A percentile compares a stretch with the other conserved stretches of the same genome.
phyloP scores from a whole-genome alignment of 2,797 vertebrate species.

The Meriones psammophilus region DNA sequence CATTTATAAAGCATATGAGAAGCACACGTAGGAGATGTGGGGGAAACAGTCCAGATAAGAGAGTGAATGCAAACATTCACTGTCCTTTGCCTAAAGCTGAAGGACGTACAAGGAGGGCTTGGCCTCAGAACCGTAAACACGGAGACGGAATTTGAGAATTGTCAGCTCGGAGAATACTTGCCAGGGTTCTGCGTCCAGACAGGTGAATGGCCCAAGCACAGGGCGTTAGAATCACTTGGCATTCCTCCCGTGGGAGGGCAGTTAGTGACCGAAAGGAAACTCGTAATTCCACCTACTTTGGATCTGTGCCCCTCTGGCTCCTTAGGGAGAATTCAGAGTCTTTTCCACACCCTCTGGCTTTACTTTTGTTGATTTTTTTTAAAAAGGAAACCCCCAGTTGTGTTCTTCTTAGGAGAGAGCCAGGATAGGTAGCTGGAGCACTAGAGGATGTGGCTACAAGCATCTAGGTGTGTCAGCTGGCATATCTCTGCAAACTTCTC shows the following conservation, averaged over 20 bases:
- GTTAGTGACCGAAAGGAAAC: slow-evolving; percentile 40
- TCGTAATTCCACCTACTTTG: slow-evolving; percentile 47
- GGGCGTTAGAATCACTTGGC: not conserved
- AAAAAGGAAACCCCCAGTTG: not conserved
- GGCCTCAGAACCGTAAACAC: slow-evolving; percentile 62
- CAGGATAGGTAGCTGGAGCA: not conserved
- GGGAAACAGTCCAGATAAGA: slow-evolving; percentile 77
- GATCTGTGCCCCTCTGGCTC: not conserved
- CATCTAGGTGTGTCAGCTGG: not conserved
- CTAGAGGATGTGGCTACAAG: not conserved
- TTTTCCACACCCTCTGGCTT: slow-evolving; percentile 37
- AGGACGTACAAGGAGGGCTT: slow-evolving; percentile 34
- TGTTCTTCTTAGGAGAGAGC: slow-evolving; percentile 6
- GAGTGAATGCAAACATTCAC: slow-evolving; percentile 61
- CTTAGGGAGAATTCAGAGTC: slow-evolving; percentile 10
- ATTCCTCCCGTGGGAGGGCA: not conserved
- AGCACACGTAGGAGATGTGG: slow-evolving; percentile 81
- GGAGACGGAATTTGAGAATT: slow-evolving; percentile 29
- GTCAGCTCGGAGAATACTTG: slow-evolving; percentile 11
- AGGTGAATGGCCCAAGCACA: slow-evolving; percentile 34
- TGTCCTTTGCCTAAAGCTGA: slow-evolving; percentile 64
- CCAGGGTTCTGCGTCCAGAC: slow-evolving; percentile 1
- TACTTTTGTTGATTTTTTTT: not conserved
- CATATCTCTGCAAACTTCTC: not conserved
- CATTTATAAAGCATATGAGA: slow-evolving; percentile 84